Conservation (phyloP, 37 sponge, comb jelly and placozoan genomes). For the Dysidea cf. avara region DNA sequence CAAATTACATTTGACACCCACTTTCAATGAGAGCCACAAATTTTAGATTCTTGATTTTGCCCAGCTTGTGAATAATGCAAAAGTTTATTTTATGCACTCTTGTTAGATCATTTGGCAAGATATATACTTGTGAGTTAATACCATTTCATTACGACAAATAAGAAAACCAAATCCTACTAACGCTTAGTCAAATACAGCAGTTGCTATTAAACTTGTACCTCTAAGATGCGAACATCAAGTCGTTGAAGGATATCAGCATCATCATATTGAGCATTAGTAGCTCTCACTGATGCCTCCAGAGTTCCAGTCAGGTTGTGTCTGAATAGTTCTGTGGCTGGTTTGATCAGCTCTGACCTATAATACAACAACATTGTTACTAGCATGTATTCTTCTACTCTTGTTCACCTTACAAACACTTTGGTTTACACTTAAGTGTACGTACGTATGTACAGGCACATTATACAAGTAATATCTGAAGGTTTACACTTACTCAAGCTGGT, state of each 20-base stretch:
- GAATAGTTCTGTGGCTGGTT: constrained; percentile 70
- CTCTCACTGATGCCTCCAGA: constrained; percentile 83
- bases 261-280: constrained; percentile 98
- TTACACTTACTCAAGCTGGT: constrained; percentile 72
- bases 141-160: too few relatives aligned
- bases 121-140: too few relatives aligned
- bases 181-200: background rate
- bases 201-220: constrained; percentile 36
- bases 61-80: too few relatives aligned
- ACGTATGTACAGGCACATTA: background rate
- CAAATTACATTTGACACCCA: too few relatives aligned
- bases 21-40: too few relatives aligned
- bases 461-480: background rate
- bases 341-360: constrained; percentile 71
- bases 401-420: background rate
- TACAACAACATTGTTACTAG: background rate
- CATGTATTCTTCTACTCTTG: background rate
- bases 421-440: background rate
- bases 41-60: too few relatives aligned
- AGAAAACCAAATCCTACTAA: too few relatives aligned
- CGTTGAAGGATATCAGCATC: constrained; percentile 78
- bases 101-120: too few relatives aligned
- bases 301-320: constrained; percentile 89
- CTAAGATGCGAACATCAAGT: constrained; percentile 86
- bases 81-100: too few relatives aligned